Conservation (phyloP, 2,888 invertebrate genomes). For the Mesopsocus fuscifrons region DNA sequence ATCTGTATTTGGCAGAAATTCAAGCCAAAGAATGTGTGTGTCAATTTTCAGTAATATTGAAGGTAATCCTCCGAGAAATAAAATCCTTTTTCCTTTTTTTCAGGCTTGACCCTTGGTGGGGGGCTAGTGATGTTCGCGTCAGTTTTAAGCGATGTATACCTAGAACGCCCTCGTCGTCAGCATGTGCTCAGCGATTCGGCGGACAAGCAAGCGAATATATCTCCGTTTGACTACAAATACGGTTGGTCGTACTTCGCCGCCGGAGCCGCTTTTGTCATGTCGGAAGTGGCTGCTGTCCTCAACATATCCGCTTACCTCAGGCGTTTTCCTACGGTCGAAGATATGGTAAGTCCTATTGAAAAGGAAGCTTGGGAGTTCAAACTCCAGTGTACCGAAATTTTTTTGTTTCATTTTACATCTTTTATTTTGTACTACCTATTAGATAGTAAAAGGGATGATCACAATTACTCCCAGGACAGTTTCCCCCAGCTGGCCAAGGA, state of each 20-base stretch:
- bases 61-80: no score
- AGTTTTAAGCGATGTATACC: conserved; percentile 36
- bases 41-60: no score
- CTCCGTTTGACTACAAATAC: conserved; percentile 30
- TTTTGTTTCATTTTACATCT: no score
- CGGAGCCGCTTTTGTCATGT: conserved; percentile 31
- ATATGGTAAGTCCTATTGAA: conserved; percentile 27
- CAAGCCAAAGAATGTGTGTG: no score
- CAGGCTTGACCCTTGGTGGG: conserved; percentile 39
- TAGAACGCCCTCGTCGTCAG: conserved; percentile 23
- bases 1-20: no score
- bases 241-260: conserved; percentile 44
- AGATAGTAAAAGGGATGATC: no score
- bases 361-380: no score
- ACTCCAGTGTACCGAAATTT: no score
- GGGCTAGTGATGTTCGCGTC: conserved; percentile 39
- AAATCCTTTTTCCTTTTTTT: conserved; percentile 19
- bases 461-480: no score
- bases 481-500: no score
- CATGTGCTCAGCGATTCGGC: conserved; percentile 9
- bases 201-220: conserved; percentile 17
- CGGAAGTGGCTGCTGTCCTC: conserved; percentile 18
- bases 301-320: conserved; percentile 35
- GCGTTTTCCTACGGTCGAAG: conserved; percentile 37
- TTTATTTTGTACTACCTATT: neutral